Percentiles rank a stretch among this genome's conserved stretches.
phyloP scores from a whole-genome alignment of 2,888 invertebrate genomes.

The Scaptodrosophila latifasciaeformis region DNA sequence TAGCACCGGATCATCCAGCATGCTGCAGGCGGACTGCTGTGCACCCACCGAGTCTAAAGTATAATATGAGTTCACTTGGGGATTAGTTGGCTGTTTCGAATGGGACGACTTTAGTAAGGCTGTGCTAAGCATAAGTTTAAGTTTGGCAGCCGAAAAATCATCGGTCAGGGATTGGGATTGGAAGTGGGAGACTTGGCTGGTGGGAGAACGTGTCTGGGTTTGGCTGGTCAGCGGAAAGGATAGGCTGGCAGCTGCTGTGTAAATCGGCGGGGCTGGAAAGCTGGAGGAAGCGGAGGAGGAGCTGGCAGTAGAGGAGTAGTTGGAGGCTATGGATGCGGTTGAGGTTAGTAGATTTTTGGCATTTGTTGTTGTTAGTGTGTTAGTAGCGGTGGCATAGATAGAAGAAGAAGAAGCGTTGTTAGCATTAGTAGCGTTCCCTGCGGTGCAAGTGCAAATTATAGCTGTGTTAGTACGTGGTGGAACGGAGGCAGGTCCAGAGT shows the following conservation, averaged over 20 bases:
- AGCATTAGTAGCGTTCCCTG: constrained; percentile 41
- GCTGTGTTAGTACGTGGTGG: constrained; percentile 32
- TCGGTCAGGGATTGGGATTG: constrained; percentile 13
- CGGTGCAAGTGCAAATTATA: constrained; percentile 67
- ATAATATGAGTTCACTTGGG: constrained; percentile 60
- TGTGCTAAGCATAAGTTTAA: constrained; percentile 47
- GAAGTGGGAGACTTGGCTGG: not conserved
- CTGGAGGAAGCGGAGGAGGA: constrained; percentile 17
- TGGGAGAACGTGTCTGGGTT: not conserved
- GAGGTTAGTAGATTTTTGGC: constrained; percentile 33
- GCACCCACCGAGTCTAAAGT: constrained; percentile 51
- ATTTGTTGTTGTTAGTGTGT: constrained; percentile 47
- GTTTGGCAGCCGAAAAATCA: constrained; percentile 51
- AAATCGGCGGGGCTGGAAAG: not conserved
- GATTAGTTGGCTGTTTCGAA: constrained; percentile 55
- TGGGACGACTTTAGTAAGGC: constrained; percentile 22
- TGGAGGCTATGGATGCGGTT: too few species aligned
- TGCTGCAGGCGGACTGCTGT: constrained; percentile 11
- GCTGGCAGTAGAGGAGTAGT: constrained; percentile 28
- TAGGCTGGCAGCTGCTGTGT: not conserved
- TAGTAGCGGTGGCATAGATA: constrained; percentile 34
- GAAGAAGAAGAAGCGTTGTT: constrained; percentile 13
- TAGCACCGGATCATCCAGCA: constrained; percentile 73
- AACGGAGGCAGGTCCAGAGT: constrained; percentile 7
- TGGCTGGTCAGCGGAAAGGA: not conserved